Conservation (phyloP, 2,113 vertebrate genomes). For the Oceanodroma tethys region DNA sequence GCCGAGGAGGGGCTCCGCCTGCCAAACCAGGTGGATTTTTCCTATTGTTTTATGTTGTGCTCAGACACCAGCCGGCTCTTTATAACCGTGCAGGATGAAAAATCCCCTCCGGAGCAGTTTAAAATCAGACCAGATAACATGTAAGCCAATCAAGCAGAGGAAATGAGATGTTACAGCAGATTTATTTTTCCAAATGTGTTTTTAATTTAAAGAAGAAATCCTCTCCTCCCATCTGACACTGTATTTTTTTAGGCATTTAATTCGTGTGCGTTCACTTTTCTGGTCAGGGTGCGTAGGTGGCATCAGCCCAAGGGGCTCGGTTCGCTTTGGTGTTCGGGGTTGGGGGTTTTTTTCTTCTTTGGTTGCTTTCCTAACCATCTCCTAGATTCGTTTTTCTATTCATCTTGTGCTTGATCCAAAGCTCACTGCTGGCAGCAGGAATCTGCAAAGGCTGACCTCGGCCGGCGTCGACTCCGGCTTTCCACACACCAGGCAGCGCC, state of each 20-base stretch:
- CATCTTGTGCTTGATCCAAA: not conserved
- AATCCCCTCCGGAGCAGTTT: not conserved
- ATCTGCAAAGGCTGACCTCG: not conserved
- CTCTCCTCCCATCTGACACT: not conserved
- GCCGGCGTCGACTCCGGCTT: accelerated
- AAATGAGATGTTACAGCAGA: not conserved
- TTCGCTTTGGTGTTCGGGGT: not conserved
- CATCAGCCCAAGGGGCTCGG: not conserved
- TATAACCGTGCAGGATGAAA: too few species aligned
- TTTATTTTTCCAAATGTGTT: not conserved
- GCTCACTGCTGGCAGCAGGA: not conserved
- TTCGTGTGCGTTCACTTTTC: accelerated
- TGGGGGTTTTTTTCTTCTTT: not conserved
- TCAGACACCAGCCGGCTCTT: too few species aligned
- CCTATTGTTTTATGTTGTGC: not conserved
- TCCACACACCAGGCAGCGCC: not conserved
- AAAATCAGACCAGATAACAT: not conserved
- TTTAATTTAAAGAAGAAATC: not conserved
- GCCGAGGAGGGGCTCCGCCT: not conserved
- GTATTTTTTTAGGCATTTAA: not conserved
- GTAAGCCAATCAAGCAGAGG: not conserved
- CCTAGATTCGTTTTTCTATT: not conserved
- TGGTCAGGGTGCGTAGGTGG: not conserved
- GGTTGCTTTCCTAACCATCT: not conserved
- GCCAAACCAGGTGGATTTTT: not conserved